Conservation (phyloP, 2,888 invertebrate species). For the Nowickia ferox region DNA sequence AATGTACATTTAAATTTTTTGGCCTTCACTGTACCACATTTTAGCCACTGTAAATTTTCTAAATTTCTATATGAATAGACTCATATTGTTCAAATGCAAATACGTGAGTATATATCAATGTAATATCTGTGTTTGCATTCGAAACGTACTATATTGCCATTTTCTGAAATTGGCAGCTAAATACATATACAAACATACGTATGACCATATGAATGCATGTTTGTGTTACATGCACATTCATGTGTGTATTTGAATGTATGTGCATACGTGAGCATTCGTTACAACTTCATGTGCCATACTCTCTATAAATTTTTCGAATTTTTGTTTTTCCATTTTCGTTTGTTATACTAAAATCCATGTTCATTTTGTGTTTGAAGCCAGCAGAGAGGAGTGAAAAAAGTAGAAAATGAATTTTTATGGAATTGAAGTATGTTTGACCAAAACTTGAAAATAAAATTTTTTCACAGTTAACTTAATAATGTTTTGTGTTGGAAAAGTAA, state of each 20-base stretch:
- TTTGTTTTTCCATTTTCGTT: conserved; percentile 26
- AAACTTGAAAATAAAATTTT: conserved; percentile 74
- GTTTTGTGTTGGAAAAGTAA: conserved; percentile 53
- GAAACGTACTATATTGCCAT: conserved; percentile 52
- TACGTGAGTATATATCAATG: background rate
- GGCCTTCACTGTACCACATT: background rate
- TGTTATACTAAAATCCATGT: background rate
- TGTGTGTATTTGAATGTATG: too few species aligned
- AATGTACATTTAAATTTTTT: background rate
- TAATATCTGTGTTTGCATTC: conserved; percentile 32
- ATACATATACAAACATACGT: conserved; percentile 35
- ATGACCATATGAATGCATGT: too few species aligned
- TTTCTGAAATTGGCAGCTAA: conserved; percentile 71
- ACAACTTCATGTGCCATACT: conserved; percentile 45
- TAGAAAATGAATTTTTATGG: conserved; percentile 61
- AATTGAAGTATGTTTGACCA: conserved; percentile 74
- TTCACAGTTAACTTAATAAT: conserved; percentile 67
- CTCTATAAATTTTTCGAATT: conserved; percentile 32
- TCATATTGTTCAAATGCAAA: background rate
- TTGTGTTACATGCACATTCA: too few species aligned
- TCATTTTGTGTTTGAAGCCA: background rate
- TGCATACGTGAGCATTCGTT: conserved; percentile 54
- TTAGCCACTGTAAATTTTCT: conserved; percentile 1
- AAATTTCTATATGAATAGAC: conserved; percentile 34
- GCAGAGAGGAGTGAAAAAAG: conserved; percentile 5